Evolutionary conservation across 2,113 vertebrate species (phyloP).

Genomic region (Sprattus sprattus): DNA sequence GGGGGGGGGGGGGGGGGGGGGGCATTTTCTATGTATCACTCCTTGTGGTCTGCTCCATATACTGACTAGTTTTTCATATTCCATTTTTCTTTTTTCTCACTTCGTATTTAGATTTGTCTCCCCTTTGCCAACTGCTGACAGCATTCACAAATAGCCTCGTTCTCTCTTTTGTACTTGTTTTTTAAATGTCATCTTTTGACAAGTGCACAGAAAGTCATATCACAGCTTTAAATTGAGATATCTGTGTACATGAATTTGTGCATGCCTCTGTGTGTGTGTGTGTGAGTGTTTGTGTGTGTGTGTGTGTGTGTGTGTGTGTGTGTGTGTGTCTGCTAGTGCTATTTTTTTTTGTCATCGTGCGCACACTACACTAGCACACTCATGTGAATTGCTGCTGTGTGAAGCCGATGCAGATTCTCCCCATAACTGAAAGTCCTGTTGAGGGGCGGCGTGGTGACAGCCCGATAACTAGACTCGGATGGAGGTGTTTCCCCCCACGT

Average conservation of each 20-base stretch:
- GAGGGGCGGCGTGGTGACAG: conserved; percentile 64
- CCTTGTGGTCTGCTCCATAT: neutral
- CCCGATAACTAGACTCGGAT: conserved; percentile 66
- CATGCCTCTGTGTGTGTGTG: conserved; percentile 12
- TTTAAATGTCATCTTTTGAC: conserved; percentile 36
- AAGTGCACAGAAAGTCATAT: conserved; percentile 52
- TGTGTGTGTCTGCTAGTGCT: neutral
- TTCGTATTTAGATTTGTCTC: neutral
- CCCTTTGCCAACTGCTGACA: conserved; percentile 30
- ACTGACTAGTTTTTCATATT: neutral
- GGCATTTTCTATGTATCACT: conserved; percentile 55
- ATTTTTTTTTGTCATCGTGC: conserved; percentile 34
- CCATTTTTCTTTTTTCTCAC: neutral
- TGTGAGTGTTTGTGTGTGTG: conserved; percentile 29
- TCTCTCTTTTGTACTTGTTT: conserved; percentile 29
- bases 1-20: conserved; percentile 77
- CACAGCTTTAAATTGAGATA: conserved; percentile 58
- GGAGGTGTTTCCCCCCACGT: conserved; percentile 62
- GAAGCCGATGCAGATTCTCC: conserved; percentile 65
- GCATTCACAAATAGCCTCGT: conserved; percentile 28
- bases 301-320: conserved; percentile 32
- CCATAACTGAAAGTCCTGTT: conserved; percentile 53
- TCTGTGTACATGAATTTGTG: conserved; percentile 25
- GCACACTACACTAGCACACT: conserved; percentile 39
- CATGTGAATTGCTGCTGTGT: conserved; percentile 58